Evolutionary conservation across 2,888 invertebrate genomes (phyloP).

Genomic region (Charanyca ferruginea): DNA sequence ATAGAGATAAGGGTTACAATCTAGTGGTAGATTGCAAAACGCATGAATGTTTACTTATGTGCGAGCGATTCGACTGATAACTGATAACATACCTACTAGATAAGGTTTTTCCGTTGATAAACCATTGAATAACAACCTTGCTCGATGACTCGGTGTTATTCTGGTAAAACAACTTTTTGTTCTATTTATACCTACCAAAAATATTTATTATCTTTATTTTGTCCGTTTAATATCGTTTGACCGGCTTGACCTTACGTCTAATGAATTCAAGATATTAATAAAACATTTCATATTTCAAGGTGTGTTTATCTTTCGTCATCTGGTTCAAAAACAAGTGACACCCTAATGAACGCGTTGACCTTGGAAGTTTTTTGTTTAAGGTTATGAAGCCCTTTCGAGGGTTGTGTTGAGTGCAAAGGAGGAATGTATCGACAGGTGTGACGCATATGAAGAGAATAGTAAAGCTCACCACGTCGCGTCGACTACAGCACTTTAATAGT

Average conservation of each 20-base stretch:
- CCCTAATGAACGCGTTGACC: conserved; percentile 26
- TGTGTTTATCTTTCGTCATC: conserved; percentile 11
- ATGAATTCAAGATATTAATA: conserved; percentile 12
- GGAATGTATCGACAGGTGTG: conserved; percentile 40
- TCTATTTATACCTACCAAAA: conserved; percentile 39
- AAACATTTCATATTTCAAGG: conserved; percentile 18
- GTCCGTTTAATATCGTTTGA: conserved; percentile 32
- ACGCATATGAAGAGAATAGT: conserved; percentile 12
- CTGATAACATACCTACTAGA: conserved; percentile 59
- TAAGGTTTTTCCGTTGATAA: conserved; percentile 56
- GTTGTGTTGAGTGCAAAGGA: conserved; percentile 6
- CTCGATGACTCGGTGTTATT: conserved; percentile 26
- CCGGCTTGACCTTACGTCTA: conserved; percentile 33
- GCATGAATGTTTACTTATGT: conserved; percentile 64
- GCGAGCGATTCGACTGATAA: conserved; percentile 66
- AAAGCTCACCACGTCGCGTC: not conserved
- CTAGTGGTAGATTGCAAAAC: conserved; percentile 66
- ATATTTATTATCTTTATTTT: conserved; percentile 24
- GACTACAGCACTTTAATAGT: too few relatives aligned
- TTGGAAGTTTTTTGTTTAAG: conserved; percentile 22
- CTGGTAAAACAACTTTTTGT: conserved; percentile 18
- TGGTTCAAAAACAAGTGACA: conserved; percentile 9
- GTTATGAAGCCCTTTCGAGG: conserved; percentile 1
- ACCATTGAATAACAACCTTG: conserved; percentile 45
- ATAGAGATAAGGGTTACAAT: conserved; percentile 66